Evolutionary conservation across 1,140 invertebrate species (phyloP), one percentile per base, ranked within the genome.

Genomic region (Meloidogyne chitwoodi): DNA sequence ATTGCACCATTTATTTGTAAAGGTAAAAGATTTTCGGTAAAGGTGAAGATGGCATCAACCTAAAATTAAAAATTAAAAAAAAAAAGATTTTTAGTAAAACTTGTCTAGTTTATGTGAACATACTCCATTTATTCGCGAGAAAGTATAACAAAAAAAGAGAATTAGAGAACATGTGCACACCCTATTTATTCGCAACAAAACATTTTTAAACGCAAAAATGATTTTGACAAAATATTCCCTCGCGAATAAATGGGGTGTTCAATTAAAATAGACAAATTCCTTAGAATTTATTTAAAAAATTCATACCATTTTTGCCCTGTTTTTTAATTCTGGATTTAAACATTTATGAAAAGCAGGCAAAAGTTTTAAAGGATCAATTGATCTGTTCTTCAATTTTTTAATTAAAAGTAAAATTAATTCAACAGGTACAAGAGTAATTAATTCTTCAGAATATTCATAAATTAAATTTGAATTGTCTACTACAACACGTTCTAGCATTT

Each of bases 381-480:
- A 27, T 26, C 77, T 10, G 6, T 61, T 68, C 12, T 68, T 41
- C 41, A 61, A 34, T 8, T 74, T 68, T 31, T 82, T 48, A 1
- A 80, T 56, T 22, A 82, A 29, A 16, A 74, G 68, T 1, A 63
- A 61, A 11, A 82, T 22, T 24, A 81, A 74, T 34, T 75, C 64
- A 12, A 26, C 16, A 5, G 80, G 80, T 12, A 64, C 61, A 14
- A 79, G 29, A n/a, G 62, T 34, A 11, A 81, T 67, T 12, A 82
- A 31, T n/a, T 80, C 81, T 61, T 68, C 65, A 10, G 81, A 78
- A 66, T 82, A 83, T 70, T 76, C 74, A 65, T 82, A 83, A 79
- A 82, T 68, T 14, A 82, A 66, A 26, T 62, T 29, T 6, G 79
- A 14, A 56, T 41, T 66, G 6, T 68, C 34, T n/a, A 77, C n/a